A percentile compares a stretch with the other conserved stretches of the same genome.
Evolutionary conservation across 2,113 vertebrate genomes (phyloP).

Genomic region (Barnardius zonarius): DNA sequence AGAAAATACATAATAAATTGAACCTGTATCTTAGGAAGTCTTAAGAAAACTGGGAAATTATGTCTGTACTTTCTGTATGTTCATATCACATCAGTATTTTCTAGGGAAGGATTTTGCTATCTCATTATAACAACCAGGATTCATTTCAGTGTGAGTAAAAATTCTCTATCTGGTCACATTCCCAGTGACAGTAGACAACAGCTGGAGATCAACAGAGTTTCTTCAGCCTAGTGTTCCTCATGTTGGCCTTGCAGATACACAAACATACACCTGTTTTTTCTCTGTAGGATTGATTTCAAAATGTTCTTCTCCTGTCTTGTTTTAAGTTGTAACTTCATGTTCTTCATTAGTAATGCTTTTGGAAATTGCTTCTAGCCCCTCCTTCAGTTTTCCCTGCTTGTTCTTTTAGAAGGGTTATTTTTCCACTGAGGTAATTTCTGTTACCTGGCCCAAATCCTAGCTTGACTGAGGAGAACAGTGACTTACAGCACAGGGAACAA

Average conservation of each 20-base stretch:
- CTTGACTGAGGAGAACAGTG: neutral
- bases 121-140: neutral
- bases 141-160: neutral
- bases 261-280: neutral
- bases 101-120: neutral
- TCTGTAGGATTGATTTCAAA: neutral
- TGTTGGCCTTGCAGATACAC: neutral
- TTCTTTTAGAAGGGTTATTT: neutral
- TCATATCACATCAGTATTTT: neutral
- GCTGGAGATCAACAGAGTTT: neutral
- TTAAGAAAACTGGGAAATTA: neutral
- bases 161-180: neutral
- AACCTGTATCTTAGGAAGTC: neutral
- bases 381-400: neutral
- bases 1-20: neutral
- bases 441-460: neutral
- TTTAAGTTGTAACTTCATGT: neutral
- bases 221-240: neutral
- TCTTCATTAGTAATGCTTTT: neutral
- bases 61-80: neutral
- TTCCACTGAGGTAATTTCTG: neutral
- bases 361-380: neutral
- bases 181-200: neutral
- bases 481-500: neutral
- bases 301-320: neutral